These are phyloP conservation scores for Amazona vittata DNA, from an alignment of 2,113 vertebrate genomes.

Conservation along the genomic window DNA sequence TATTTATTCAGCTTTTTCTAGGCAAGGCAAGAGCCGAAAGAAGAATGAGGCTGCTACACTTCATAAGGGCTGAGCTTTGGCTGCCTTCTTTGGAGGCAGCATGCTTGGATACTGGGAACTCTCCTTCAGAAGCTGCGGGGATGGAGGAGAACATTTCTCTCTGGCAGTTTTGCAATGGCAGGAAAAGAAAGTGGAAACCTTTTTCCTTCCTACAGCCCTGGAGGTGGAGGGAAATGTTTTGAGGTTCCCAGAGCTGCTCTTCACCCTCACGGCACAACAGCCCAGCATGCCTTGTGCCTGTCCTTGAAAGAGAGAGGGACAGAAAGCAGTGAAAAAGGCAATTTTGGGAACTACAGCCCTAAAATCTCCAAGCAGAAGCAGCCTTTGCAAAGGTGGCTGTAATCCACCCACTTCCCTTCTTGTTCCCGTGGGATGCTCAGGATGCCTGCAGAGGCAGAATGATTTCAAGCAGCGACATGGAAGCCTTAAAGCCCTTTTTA, in stretches of 20 bases:
- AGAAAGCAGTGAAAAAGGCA: neutral
- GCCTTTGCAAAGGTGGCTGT: neutral
- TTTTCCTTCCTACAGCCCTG: neutral
- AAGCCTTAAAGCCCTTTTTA: neutral
- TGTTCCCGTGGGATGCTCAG: accelerated
- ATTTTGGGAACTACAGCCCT: neutral
- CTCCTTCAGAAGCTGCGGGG: neutral
- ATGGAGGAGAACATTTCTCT: neutral
- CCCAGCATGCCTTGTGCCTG: accelerated
- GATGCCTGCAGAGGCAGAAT: neutral
- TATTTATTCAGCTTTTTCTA: neutral
- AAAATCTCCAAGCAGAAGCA: neutral
- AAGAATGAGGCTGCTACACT: neutral
- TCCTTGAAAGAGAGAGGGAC: neutral
- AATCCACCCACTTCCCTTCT: neutral
- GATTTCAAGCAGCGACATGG: accelerated
- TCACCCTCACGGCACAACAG: neutral
- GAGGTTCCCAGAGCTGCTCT: neutral
- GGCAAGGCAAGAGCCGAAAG: neutral
- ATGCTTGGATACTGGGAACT: neutral
- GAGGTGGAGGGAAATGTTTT: neutral
- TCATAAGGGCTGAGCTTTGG: neutral
- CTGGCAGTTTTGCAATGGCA: neutral
- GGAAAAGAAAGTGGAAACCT: neutral
- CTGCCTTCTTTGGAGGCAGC: neutral